A percentile compares a stretch with the other conserved stretches of the same genome.
Conservation (phyloP, 2,888 invertebrate genomes). For the Lithosia quadra region DNA sequence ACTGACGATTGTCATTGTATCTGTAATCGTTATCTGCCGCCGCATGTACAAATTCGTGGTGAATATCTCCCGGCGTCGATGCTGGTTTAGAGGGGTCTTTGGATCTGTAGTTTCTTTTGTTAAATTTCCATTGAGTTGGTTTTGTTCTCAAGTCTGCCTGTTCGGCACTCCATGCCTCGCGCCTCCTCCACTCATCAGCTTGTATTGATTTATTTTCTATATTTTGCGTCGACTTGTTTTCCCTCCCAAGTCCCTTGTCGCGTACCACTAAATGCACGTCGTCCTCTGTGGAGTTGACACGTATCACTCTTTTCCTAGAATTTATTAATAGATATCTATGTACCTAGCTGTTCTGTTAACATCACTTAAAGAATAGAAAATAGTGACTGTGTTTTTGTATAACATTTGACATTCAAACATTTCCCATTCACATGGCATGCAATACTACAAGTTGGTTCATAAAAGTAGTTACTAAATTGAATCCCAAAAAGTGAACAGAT, state of each 20-base stretch:
- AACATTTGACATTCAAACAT: constrained; percentile 23
- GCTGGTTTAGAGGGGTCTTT: constrained; percentile 84
- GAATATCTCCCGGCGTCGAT: constrained; percentile 78
- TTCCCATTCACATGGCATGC: constrained; percentile 35
- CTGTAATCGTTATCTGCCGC: constrained; percentile 82
- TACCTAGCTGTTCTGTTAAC: constrained; percentile 77
- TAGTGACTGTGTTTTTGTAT: constrained; percentile 22
- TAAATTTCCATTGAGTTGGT: constrained; percentile 91
- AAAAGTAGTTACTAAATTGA: not conserved
- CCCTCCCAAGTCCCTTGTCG: constrained; percentile 90
- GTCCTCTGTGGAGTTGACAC: constrained; percentile 91
- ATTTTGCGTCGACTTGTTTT: constrained; percentile 92
- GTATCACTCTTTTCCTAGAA: constrained; percentile 92
- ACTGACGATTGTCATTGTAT: constrained; percentile 79
- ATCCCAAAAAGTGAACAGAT: constrained; percentile 23
- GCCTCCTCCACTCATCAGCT: constrained; percentile 92
- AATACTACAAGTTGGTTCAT: constrained; percentile 10
- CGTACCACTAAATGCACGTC: constrained; percentile 91
- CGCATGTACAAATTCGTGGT: constrained; percentile 82
- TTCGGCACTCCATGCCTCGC: constrained; percentile 96
- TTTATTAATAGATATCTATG: constrained; percentile 86
- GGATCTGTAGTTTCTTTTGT: constrained; percentile 87
- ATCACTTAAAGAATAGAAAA: constrained; percentile 42
- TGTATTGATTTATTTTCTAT: constrained; percentile 91
- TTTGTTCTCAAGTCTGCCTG: constrained; percentile 89